Evolutionary conservation across 2,888 invertebrate species (phyloP), one percentile per base, ranked within the genome.

Genomic region (Hirtodrosophila confusa): DNA sequence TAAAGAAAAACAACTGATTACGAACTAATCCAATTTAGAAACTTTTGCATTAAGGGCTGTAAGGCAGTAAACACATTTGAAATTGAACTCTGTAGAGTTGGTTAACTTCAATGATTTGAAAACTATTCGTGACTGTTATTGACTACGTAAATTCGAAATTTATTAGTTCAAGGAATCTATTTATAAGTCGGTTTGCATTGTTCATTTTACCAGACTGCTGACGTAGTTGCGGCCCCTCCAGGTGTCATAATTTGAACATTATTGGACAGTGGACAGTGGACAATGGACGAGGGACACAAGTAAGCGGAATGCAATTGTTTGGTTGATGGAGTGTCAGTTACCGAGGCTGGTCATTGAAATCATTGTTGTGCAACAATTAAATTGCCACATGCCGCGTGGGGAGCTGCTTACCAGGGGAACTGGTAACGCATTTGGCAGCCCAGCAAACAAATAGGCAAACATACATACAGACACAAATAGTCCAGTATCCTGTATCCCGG

Each of bases 301-400:
- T 43, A 44, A 39, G 23, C 33, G 24, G 17, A 17, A 17, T 17
- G 31, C 49, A 31, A 62, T 45, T 68, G 53, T 68, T 49, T 49
- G 27, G 29, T 47, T 58, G 58, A 55, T 63, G 45, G 17, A 24
- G 40, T 12, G 33, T 23, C 33, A 45, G 33, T 45, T 53, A 23
- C 31, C 51, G 41, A 44, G 7, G 31, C 11, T 39, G 17, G 12
- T 47, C 12, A 43, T 8, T 35, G 35, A 12, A 39, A 36, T 23
- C 39, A 39, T 39, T 41, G 29, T 44, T 36, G 35, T 60, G 36
- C 51, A 64, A 57, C 75, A 75, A 75, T 75, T 75, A 56, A 70
- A 67, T 41, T 57, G 66, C 45, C 45, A 40, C 37, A 49, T 45
- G 63, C 12, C 17, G 56, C 24, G 17, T 17, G 17, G 17, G 17